Evolutionary conservation across 2,113 vertebrate genomes (phyloP).

Genomic region (Silurus asotus): DNA sequence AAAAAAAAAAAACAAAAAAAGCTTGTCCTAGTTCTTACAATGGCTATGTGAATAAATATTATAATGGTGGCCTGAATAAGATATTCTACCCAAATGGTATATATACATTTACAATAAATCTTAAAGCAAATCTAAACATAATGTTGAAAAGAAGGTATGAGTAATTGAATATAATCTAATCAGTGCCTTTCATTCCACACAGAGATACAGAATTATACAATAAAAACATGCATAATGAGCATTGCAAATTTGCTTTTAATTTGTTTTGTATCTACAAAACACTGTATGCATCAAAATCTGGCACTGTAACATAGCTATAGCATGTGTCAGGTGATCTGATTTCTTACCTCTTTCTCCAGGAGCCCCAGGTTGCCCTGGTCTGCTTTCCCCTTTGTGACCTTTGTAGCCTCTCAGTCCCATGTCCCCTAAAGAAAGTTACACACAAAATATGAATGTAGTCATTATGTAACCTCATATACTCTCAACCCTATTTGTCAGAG

Average conservation of each 20-base stretch:
- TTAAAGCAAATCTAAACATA: not conserved
- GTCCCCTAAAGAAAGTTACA: constrained; percentile 66
- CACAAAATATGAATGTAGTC: not conserved
- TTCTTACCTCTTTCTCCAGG: constrained; percentile 71
- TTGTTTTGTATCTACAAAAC: not conserved
- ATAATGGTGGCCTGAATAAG: not conserved
- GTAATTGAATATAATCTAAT: not conserved
- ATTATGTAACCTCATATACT: constrained; percentile 1
- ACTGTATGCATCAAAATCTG: not conserved
- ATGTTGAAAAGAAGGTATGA: not conserved
- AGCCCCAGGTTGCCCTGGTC: constrained; percentile 68
- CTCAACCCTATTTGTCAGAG: not conserved
- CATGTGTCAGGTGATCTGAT: not conserved
- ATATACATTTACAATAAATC: not conserved
- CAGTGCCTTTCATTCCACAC: not conserved
- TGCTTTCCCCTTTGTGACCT: constrained; percentile 73
- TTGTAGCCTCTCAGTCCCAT: constrained; percentile 70
- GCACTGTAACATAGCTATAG: not conserved
- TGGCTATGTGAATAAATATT: not conserved
- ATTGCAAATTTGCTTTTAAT: not conserved
- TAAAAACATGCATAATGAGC: not conserved
- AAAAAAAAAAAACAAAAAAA: not conserved
- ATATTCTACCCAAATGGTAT: not conserved
- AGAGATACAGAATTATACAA: not conserved
- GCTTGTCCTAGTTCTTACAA: constrained; percentile 6